These are phyloP conservation scores for Elephas maximus DNA, from an alignment of 2,113 vertebrate species.

Conservation along the genomic window DNA sequence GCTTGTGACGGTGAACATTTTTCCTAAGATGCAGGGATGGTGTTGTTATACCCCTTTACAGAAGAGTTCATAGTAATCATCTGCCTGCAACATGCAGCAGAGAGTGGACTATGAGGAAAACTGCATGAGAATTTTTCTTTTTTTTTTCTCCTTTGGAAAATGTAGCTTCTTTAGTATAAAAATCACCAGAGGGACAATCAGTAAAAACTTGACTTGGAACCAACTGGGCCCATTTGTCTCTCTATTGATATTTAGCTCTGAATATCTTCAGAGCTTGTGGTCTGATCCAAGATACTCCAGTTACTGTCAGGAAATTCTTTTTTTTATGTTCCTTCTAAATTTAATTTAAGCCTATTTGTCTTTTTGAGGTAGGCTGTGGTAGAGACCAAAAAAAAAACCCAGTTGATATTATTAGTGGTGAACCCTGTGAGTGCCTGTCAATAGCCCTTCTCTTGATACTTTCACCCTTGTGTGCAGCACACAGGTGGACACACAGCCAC, in stretches of 20 bases:
- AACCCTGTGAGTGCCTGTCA: neutral
- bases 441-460: neutral
- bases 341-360: neutral
- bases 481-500: neutral
- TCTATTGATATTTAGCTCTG: neutral
- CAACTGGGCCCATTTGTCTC: conserved; percentile 1
- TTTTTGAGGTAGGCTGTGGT: neutral
- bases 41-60: neutral
- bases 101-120: neutral
- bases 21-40: neutral
- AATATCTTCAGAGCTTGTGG: conserved; percentile 5
- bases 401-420: neutral
- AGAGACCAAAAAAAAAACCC: neutral
- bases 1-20: neutral
- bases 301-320: conserved; percentile 10
- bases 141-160: neutral
- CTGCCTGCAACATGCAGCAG: neutral
- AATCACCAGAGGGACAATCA: neutral
- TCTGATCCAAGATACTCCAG: conserved; percentile 20
- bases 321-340: neutral
- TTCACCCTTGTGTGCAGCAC: neutral
- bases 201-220: neutral
- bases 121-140: neutral
- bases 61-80: neutral
- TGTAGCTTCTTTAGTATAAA: neutral